Evolutionary conservation across 2,797 vertebrate species (phyloP), one percentile per base, ranked within the genome.

Genomic region (Poeciliopsis presidionis): DNA sequence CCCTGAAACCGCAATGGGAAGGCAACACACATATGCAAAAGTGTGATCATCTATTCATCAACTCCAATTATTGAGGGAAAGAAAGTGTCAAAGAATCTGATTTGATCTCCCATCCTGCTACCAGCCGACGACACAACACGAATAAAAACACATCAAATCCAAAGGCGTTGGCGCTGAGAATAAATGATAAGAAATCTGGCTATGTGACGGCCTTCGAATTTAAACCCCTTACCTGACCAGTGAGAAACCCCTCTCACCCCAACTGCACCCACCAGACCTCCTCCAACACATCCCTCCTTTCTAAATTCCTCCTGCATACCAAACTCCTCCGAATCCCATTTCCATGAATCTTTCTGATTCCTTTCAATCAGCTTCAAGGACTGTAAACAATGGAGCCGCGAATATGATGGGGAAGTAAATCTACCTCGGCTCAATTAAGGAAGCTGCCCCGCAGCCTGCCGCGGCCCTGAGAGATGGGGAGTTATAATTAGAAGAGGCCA

Each of bases 401-500:
- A 75, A 86, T 88, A 80, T 87, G 89, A 92, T 61, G 16, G 80
- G 83, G 84, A 84, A 79, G 83, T 84, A 85, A 84, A 91, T 90
- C 90, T 89, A 83, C 80, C 89, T 90, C 81, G 25, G 89, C 91
- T 92, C 93, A 94, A 94, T 94, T 93, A 94, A 87, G 90, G 86
- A 28, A 87, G 87, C 87, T 73, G 91, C 84, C 89, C 90, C 30
- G 81, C 88, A 86, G 90, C 89, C 89, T 88, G 89, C 88, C 1
- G 86, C 46, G 43, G 90, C 91, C 90, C 90, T 90, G 91, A 84
- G 90, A 94, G 93, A 91, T 79, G 74, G 87, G 51, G 63, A 84
- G 92, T 93, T 92, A 94, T 94, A 92, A 94, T 94, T 94, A 94
- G 86, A 93, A 94, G 92, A 94, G 94, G 91, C 92, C 92, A 90